phyloP scores from a whole-genome alignment of 2,888 invertebrate genomes.

The Autographa pulchrina region DNA sequence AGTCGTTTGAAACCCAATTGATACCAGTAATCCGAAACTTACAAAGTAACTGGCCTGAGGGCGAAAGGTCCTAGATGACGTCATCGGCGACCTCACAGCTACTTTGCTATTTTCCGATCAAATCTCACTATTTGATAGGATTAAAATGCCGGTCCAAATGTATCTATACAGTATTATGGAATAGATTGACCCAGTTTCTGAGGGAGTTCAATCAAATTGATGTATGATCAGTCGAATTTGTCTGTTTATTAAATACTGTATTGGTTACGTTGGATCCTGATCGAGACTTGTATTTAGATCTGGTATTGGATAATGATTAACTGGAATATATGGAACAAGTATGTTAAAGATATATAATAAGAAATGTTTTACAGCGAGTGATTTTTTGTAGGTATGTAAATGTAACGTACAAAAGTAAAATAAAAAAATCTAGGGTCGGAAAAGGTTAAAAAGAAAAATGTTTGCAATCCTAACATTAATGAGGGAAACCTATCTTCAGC shows the following conservation, averaged over 20 bases:
- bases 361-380: too few species aligned
- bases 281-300: background rate
- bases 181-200: slow-evolving; percentile 41
- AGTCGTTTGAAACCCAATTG: slow-evolving; percentile 21
- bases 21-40: slow-evolving; percentile 38
- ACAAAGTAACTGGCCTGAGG: slow-evolving; percentile 26
- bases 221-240: slow-evolving; percentile 27
- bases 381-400: background rate
- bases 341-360: too few species aligned
- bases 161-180: slow-evolving; percentile 27
- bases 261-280: slow-evolving; percentile 7
- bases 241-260: slow-evolving; percentile 25
- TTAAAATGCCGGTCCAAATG: slow-evolving; percentile 44
- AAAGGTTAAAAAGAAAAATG: background rate
- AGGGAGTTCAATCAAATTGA: slow-evolving; percentile 36
- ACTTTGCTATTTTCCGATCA: slow-evolving; percentile 36
- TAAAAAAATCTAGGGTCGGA: background rate
- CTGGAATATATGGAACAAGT: background rate
- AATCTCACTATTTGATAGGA: slow-evolving; percentile 37
- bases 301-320: background rate
- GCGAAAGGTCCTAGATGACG: slow-evolving; percentile 34
- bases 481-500: background rate
- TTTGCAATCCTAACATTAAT: slow-evolving; percentile 1
- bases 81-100: slow-evolving; percentile 36
- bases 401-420: background rate